Evolutionary conservation across 1,140 invertebrate genomes (phyloP), one percentile per base, ranked within the genome.

Genomic region (Neoseiulus cucumeris): DNA sequence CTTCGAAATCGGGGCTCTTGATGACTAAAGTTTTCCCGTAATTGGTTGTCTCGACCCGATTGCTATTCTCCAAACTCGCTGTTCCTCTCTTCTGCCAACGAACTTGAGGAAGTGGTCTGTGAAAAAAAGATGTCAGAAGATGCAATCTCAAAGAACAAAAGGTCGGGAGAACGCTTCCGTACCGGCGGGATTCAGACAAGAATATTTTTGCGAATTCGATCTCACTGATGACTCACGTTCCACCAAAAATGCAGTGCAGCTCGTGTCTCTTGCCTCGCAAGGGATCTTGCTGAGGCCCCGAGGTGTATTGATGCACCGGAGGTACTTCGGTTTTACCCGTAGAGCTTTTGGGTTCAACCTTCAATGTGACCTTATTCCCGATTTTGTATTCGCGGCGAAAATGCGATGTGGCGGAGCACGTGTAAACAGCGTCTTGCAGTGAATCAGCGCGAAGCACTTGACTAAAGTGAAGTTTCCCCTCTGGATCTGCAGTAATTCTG

Each of bases 11-110:
- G 0, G 89, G 85, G 69, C 87, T 82, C 69, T 85, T 84, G 68
- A 96, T 91, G 17, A 89, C 79, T 64, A 96, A 76, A 9, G 88
- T 91, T 77, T 94, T 94, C 2, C 91, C 91, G 77, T 91, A 94
- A 76, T 93, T 89, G 44, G 73, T 72, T 68, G 87, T 85, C 0
- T 82, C 85, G 51, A 90, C 80, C 28, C 87, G 79, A 72, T 89
- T 86, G 29, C 65, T 47, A 29, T 72, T 74, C 42, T 64, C 59
- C 12, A 73, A 66, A 12, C 41, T 66, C 14, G 68, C 14, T 2
- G 51, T 64, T 0, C 86, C 87, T 74, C 88, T 81, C 78, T 91
- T 91, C 64, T 78, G 82, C 91, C 91, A 95, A 41, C 70, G 69
- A 64, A 80, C 78, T 67, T 79, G 74, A 6, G 79, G 79, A 25